Percentiles rank a stretch among this genome's conserved stretches.
Conservation (phyloP, 2,888 invertebrate species). For the Sycophila texana region DNA sequence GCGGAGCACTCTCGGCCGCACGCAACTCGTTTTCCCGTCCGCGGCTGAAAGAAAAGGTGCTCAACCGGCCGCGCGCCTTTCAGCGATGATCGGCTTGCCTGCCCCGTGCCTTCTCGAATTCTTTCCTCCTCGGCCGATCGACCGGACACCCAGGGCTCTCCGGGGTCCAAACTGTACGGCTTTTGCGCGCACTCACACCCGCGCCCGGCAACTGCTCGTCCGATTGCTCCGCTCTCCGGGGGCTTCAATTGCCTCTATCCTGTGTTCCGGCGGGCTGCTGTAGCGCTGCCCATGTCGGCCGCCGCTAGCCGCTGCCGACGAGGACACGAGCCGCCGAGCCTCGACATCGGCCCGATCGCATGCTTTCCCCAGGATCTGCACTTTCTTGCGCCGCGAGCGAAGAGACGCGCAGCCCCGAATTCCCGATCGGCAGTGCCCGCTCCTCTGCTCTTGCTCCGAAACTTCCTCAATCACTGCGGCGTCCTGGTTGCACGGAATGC, state of each 20-base stretch:
- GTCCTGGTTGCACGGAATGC: too few relatives aligned
- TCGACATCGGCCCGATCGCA: constrained; percentile 50
- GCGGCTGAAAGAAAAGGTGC: too few relatives aligned
- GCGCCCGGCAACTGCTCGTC: neutral
- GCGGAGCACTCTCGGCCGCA: too few relatives aligned
- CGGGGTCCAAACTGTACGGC: neutral
- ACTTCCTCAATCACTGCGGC: too few relatives aligned
- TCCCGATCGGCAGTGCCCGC: too few relatives aligned
- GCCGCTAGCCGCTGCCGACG: constrained; percentile 30
- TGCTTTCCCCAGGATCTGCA: neutral
- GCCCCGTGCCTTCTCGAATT: neutral
- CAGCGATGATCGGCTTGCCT: neutral
- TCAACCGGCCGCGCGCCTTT: too few relatives aligned
- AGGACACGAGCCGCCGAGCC: constrained; percentile 62
- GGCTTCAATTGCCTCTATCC: constrained; percentile 65
- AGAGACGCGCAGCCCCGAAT: too few relatives aligned
- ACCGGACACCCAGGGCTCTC: neutral
- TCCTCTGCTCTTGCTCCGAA: too few relatives aligned
- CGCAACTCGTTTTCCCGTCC: constrained; percentile 58
- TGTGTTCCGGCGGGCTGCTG: constrained; percentile 65
- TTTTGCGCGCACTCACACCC: neutral
- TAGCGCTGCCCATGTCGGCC: constrained; percentile 65
- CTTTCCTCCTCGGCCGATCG: neutral
- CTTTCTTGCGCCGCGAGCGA: too few relatives aligned
- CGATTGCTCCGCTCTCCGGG: constrained; percentile 47